Conservation (phyloP, 1,140 invertebrate genomes). For the Cyclina sinensis region DNA sequence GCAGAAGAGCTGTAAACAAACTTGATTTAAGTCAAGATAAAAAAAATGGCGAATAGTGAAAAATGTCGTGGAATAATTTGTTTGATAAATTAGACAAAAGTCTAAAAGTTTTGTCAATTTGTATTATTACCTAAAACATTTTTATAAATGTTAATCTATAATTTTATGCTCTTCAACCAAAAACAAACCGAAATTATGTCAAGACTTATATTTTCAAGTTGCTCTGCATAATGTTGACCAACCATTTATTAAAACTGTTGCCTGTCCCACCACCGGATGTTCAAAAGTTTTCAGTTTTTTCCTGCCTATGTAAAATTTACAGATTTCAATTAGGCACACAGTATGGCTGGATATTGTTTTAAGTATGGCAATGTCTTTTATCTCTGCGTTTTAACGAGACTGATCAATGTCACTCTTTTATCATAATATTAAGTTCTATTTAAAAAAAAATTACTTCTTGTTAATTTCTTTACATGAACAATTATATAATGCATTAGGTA, state of each 20-base stretch:
- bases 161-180: slow-evolving; percentile 1
- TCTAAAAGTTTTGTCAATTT: slow-evolving; percentile 32
- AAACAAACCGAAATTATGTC: slow-evolving; percentile 5
- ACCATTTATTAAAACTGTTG: slow-evolving; percentile 11
- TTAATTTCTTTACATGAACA: too few species aligned
- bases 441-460: too few species aligned
- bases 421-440: too few species aligned
- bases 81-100: slow-evolving; percentile 1
- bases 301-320: too few species aligned
- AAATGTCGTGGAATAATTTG: neutral
- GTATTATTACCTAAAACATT: slow-evolving; percentile 26
- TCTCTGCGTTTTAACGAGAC: too few species aligned
- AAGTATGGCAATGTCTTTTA: too few species aligned
- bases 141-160: neutral
- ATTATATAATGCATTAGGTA: too few species aligned
- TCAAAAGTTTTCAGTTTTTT: slow-evolving; percentile 23
- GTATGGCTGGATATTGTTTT: slow-evolving; percentile 22
- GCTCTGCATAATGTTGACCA: too few species aligned
- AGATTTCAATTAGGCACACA: too few species aligned
- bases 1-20: slow-evolving; percentile 7
- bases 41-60: neutral
- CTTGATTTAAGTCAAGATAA: too few species aligned
- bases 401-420: too few species aligned
- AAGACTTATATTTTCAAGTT: slow-evolving; percentile 22
- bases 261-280: slow-evolving; percentile 14